Conservation (phyloP, 2,797 vertebrate genomes). For the Cygnus olor region DNA sequence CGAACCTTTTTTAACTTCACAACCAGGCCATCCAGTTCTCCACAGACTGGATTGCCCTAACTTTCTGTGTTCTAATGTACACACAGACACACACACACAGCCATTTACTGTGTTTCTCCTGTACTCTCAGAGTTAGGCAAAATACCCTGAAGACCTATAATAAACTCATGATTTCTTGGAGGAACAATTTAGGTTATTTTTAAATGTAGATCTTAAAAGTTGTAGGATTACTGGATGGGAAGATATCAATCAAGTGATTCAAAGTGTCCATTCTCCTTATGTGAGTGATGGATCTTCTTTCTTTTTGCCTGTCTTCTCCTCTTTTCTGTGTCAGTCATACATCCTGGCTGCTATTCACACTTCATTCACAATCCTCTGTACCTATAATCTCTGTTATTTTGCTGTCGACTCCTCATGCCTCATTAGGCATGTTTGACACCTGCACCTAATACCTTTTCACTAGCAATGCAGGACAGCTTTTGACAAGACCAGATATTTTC, state of each 20-base stretch:
- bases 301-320: conserved; percentile 54
- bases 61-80: neutral
- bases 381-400: conserved; percentile 78
- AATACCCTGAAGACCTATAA: conserved; percentile 47
- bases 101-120: conserved; percentile 41
- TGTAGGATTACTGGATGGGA: conserved; percentile 62
- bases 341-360: conserved; percentile 73
- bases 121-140: conserved; percentile 37
- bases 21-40: neutral
- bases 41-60: neutral
- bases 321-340: conserved; percentile 72
- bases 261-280: conserved; percentile 64
- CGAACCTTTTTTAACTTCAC: neutral
- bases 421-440: conserved; percentile 80
- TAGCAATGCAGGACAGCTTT: conserved; percentile 64
- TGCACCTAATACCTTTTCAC: conserved; percentile 73
- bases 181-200: conserved; percentile 63
- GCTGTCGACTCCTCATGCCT: conserved; percentile 78
- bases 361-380: conserved; percentile 72
- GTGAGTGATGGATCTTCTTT: conserved; percentile 54
- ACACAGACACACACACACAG: neutral
- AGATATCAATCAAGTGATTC: conserved; percentile 68
- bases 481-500: conserved; percentile 70
- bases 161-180: conserved; percentile 54
- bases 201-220: conserved; percentile 65